These are phyloP conservation scores for Luperina nickerlii DNA, from an alignment of 2,888 invertebrate species.

Conservation along the genomic window DNA sequence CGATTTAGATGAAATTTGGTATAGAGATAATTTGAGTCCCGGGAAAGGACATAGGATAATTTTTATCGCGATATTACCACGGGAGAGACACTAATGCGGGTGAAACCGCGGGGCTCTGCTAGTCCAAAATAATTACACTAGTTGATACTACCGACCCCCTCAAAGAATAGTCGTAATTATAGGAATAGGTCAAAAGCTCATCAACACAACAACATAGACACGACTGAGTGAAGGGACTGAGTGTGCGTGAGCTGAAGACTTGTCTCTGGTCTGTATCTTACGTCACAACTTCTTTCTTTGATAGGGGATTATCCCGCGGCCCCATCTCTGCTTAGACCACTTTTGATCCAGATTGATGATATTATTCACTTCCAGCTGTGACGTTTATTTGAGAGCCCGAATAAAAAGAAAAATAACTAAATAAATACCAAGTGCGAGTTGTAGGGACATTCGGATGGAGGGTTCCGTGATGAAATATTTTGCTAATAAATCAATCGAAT, in stretches of 20 bases:
- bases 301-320: conserved; percentile 60
- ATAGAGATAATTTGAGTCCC: too few relatives aligned
- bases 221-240: conserved; percentile 1
- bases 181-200: background rate
- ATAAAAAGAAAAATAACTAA: conserved; percentile 43
- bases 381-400: conserved; percentile 39
- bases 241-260: background rate
- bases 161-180: background rate
- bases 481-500: background rate
- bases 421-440: conserved; percentile 1
- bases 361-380: conserved; percentile 63
- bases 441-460: fast-evolving
- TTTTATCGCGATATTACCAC: too few relatives aligned
- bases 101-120: too few relatives aligned
- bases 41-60: too few relatives aligned
- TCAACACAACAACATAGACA: background rate
- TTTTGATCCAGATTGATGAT: conserved; percentile 67
- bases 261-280: conserved; percentile 7
- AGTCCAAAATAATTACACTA: background rate
- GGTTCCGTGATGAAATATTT: conserved; percentile 35
- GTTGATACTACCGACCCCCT: background rate
- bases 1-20: too few relatives aligned
- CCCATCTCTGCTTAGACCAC: conserved; percentile 42
- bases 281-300: conserved; percentile 54
- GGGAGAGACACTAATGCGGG: too few relatives aligned